Evolutionary conservation across 2,888 invertebrate genomes (phyloP).

Genomic region (Molanna angustata): DNA sequence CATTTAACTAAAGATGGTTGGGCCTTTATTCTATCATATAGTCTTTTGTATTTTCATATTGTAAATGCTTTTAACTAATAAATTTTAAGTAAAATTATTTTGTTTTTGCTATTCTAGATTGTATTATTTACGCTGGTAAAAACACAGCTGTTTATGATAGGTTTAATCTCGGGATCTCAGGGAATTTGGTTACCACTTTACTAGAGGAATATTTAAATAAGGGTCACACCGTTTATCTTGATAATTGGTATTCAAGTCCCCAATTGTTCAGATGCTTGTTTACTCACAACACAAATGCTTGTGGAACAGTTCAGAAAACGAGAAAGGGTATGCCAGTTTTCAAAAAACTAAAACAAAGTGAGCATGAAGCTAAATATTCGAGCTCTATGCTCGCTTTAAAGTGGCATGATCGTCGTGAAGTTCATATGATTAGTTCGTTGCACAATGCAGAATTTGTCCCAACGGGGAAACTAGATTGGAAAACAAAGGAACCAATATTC

Average conservation of each 20-base stretch:
- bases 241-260: slow-evolving; percentile 21
- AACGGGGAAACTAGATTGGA: slow-evolving; percentile 6
- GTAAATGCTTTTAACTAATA: no score
- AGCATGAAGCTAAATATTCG: neutral
- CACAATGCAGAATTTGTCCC: neutral
- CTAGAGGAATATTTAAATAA: slow-evolving; percentile 16
- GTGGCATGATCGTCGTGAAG: slow-evolving; percentile 8
- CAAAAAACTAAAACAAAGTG: slow-evolving; percentile 6
- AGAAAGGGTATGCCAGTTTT: slow-evolving; percentile 11
- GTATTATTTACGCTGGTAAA: no score
- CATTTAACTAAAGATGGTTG: no score
- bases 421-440: slow-evolving; percentile 10
- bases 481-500: neutral
- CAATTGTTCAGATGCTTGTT: slow-evolving; percentile 8
- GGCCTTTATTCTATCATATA: no score
- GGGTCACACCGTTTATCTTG: slow-evolving; percentile 9
- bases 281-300: slow-evolving; percentile 5
- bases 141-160: no score
- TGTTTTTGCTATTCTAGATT: no score
- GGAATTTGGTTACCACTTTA: slow-evolving; percentile 16
- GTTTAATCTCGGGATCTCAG: slow-evolving; percentile 14
- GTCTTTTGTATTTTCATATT: no score
- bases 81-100: no score
- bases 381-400: slow-evolving; percentile 5
- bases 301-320: slow-evolving; percentile 7